These are phyloP conservation scores for Cyprinodon diabolis DNA, from an alignment of 2,797 vertebrate genomes.

Conservation along the genomic window DNA sequence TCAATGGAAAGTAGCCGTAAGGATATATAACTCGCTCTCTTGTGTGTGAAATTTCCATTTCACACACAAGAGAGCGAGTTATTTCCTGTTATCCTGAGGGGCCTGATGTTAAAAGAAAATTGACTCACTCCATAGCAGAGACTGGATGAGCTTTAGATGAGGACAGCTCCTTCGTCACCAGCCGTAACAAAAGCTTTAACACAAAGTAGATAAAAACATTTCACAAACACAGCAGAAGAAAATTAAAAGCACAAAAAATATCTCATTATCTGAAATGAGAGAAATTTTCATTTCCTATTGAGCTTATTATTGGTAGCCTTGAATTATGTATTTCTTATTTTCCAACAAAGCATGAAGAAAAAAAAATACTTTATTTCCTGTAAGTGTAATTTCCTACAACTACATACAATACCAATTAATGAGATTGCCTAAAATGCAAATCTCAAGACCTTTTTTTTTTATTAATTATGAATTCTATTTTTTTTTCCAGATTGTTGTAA, in stretches of 20 bases:
- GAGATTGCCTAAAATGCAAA: too few species aligned
- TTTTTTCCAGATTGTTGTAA: too few species aligned
- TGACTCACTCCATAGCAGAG: slow-evolving; percentile 74
- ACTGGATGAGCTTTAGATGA: slow-evolving; percentile 62
- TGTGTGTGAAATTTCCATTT: too few species aligned
- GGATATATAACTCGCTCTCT: too few species aligned
- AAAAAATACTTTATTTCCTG: too few species aligned
- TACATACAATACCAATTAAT: too few species aligned
- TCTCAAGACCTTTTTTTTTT: too few species aligned
- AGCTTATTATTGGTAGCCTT: too few species aligned
- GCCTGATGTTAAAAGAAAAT: neutral
- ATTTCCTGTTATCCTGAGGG: neutral
- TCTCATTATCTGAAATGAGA: neutral
- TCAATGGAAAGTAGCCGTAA: neutral
- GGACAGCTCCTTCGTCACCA: slow-evolving; percentile 75
- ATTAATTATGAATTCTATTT: too few species aligned
- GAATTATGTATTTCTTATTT: neutral
- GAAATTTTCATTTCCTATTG: neutral
- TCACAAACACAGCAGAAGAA: neutral
- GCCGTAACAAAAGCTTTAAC: slow-evolving; percentile 72
- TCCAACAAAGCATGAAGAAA: too few species aligned
- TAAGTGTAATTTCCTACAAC: too few species aligned
- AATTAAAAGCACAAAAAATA: neutral
- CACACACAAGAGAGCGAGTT: too few species aligned
- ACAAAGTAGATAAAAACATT: slow-evolving; percentile 10